Base-by-base conservation (phyloP, 2,113 vertebrate species). In the Limnothrissa miodon region DNA sequence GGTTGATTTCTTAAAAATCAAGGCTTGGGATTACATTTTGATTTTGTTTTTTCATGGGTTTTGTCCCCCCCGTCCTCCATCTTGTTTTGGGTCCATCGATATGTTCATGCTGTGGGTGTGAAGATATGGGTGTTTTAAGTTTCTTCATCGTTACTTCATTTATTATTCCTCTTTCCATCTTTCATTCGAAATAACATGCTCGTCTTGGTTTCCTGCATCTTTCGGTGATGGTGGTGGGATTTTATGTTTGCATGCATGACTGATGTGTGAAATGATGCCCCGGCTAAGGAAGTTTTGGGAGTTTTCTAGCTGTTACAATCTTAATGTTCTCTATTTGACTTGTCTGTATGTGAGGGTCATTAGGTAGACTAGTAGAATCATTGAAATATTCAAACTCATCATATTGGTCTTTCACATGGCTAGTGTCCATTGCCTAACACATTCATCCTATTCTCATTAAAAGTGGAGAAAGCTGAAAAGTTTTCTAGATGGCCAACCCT, bases 1-100 rank as follows among this genome's bases (percentile, higher is more conserved):
- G 59, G 59, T 74, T 74, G 66, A 74, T 74, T 74, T 74, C 66
- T 33, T 74, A 74, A 74, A 74, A 74, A 74, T 74, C 66, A 74
- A 74, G 33, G n/a, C 25, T 10, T 7, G 5, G 25, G n/a, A 66
- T 66, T 6, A 59, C 29, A 36, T 74, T 74, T 74, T 11, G 33
- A 36, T 74, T 74, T 74, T 29, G 33, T 74, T 74, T 33, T 33
- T 36, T 36, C 62, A 29, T 70, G 8, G 2, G 5, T 70, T 70
- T 33, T 70, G 36, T 11, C 29, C 0, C 4, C 66, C 29, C 0
- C 4, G 13, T 36, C 29, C 62, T 70, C 62, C 66, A 74, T 74
- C 66, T 74, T 39, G 66, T 74, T 74, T 74, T 74, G 66, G 66
- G 29, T 13, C 36, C 66, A 74, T 74, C 29, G 66, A 36, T 74